phyloP scores from a whole-genome alignment of 2,113 vertebrate genomes.

The Oriolus oriolus region DNA sequence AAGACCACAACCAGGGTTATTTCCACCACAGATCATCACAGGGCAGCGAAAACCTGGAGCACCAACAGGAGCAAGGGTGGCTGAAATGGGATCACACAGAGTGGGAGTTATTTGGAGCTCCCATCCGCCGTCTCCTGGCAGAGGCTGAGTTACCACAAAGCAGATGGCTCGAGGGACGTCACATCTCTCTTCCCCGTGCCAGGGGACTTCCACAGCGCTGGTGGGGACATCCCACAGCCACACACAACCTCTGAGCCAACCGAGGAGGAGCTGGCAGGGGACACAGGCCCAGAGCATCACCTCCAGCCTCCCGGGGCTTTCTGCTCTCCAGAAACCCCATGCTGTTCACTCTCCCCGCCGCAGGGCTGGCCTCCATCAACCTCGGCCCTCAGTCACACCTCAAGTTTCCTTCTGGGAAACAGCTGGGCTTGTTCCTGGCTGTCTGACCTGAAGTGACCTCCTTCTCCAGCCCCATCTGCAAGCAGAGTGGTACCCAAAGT shows the following conservation, averaged over 20 bases:
- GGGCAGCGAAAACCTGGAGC: not conserved
- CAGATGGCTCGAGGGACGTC: not conserved
- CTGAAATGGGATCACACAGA: not conserved
- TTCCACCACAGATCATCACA: not conserved
- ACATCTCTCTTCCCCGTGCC: not conserved
- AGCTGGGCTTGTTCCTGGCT: not conserved
- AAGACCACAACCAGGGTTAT: not conserved
- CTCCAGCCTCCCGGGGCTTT: not conserved
- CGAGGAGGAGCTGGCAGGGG: not conserved
- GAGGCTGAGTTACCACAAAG: not conserved
- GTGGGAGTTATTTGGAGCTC: not conserved
- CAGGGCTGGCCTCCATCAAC: not conserved
- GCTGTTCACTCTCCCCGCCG: not conserved
- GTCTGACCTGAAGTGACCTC: not conserved
- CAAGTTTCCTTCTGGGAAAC: not conserved
- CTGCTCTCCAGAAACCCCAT: not conserved
- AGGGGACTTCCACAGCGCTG: conserved; percentile 54
- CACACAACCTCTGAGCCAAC: not conserved
- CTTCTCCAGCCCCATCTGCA: not conserved
- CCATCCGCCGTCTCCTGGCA: conserved; percentile 16
- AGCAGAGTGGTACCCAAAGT: not conserved
- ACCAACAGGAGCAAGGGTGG: not conserved
- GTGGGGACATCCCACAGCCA: not conserved
- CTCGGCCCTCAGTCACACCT: not conserved
- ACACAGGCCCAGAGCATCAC: not conserved